phyloP scores from a whole-genome alignment of 2,888 invertebrate genomes.

The Matsumyia berberina region DNA sequence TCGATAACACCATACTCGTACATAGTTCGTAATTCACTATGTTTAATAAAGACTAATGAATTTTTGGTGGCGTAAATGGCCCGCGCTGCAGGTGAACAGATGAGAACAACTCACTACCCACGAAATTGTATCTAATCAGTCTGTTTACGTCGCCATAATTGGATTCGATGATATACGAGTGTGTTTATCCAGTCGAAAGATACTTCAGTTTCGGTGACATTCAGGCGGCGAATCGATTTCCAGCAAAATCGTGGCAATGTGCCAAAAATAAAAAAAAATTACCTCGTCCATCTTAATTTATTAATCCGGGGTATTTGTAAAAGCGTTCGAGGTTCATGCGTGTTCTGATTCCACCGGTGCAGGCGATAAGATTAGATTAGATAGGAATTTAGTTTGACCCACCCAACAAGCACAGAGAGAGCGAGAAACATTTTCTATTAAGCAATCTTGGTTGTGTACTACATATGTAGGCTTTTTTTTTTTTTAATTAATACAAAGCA shows the following conservation, averaged over 20 bases:
- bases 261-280: constrained; percentile 28
- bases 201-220: not conserved
- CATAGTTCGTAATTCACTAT: not conserved
- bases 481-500: constrained; percentile 11
- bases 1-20: not conserved
- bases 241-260: constrained; percentile 19
- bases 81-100: constrained; percentile 1
- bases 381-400: constrained; percentile 19
- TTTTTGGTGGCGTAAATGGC: not conserved
- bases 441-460: not conserved
- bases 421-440: not conserved
- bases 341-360: constrained; percentile 11
- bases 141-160: not conserved
- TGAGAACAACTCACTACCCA: not conserved
- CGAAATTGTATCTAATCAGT: not conserved
- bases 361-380: constrained; percentile 50
- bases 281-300: constrained; percentile 18
- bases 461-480: not conserved
- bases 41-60: not conserved
- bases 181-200: not conserved
- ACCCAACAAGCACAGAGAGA: not conserved
- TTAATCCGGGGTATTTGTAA: not conserved
- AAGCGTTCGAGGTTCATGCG: not conserved
- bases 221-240: constrained; percentile 2
- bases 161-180: not conserved